These are phyloP conservation scores for Dryocosmus kuriphilus DNA, from an alignment of 2,888 invertebrate genomes.

Conservation along the genomic window DNA sequence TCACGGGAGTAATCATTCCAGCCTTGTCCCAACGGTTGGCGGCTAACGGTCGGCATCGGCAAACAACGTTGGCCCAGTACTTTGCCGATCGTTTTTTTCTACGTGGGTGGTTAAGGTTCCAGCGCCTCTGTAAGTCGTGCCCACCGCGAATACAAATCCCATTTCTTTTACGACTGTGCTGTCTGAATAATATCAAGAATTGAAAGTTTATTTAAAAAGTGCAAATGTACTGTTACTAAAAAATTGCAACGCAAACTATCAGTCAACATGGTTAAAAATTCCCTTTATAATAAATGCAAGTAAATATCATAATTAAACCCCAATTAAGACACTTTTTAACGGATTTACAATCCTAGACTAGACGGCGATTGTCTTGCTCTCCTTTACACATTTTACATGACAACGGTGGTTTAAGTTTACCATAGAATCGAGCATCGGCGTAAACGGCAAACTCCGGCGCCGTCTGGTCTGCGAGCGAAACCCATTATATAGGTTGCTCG, in stretches of 20 bases:
- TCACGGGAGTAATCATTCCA: too few species aligned
- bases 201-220: too few species aligned
- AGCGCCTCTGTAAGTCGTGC: too few species aligned
- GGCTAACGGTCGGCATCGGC: too few species aligned
- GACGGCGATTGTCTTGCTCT: conserved; percentile 1
- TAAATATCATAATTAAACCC: not conserved
- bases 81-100: too few species aligned
- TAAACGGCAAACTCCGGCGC: conserved; percentile 20
- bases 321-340: not conserved
- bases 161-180: too few species aligned
- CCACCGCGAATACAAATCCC: too few species aligned
- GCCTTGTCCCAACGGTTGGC: too few species aligned
- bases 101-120: too few species aligned
- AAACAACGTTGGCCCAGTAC: too few species aligned
- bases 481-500: conserved; percentile 27
- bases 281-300: not conserved
- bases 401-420: conserved; percentile 15
- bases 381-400: conserved; percentile 15
- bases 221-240: not conserved
- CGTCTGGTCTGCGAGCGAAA: conserved; percentile 17
- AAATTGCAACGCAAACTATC: not conserved
- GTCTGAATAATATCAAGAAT: too few species aligned
- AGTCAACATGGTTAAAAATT: not conserved
- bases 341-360: conserved; percentile 4
- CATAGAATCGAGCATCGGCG: not conserved